phyloP scores from a whole-genome alignment of 2,797 vertebrate genomes.

The Coracias cyanogaster region DNA sequence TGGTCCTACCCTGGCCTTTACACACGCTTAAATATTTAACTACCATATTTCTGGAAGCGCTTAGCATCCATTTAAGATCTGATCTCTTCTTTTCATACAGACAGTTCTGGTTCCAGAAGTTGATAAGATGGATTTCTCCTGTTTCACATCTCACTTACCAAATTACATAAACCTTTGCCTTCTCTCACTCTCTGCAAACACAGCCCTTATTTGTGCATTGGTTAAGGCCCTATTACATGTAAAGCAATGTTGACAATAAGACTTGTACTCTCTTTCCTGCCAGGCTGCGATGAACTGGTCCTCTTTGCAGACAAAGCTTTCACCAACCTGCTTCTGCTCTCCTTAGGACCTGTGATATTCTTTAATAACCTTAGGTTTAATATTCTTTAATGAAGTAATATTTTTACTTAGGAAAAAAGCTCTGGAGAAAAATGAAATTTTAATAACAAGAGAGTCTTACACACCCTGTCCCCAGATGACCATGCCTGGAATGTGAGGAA shows the following conservation, averaged over 20 bases:
- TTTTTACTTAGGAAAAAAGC: background rate
- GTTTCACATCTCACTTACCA: background rate
- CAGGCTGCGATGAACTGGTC: background rate
- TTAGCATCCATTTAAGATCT: background rate
- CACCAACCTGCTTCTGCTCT: background rate
- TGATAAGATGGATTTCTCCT: background rate
- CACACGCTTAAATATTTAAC: background rate
- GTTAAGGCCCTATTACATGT: background rate
- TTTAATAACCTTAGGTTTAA: background rate
- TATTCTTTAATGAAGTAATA: background rate
- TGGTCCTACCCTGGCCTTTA: background rate
- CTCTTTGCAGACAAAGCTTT: background rate
- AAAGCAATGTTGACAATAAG: background rate
- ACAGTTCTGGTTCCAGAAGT: background rate
- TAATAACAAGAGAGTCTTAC: background rate
- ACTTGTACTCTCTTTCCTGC: background rate
- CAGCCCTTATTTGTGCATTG: fast-evolving
- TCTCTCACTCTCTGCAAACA: background rate
- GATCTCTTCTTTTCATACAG: background rate
- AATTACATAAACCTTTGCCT: background rate
- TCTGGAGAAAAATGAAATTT: background rate
- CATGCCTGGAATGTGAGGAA: background rate
- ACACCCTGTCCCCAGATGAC: background rate
- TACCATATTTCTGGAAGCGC: background rate
- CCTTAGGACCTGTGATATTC: background rate